Evolutionary conservation across 2,113 vertebrate genomes (phyloP).

Genomic region (Oncorhynchus clarkii): DNA sequence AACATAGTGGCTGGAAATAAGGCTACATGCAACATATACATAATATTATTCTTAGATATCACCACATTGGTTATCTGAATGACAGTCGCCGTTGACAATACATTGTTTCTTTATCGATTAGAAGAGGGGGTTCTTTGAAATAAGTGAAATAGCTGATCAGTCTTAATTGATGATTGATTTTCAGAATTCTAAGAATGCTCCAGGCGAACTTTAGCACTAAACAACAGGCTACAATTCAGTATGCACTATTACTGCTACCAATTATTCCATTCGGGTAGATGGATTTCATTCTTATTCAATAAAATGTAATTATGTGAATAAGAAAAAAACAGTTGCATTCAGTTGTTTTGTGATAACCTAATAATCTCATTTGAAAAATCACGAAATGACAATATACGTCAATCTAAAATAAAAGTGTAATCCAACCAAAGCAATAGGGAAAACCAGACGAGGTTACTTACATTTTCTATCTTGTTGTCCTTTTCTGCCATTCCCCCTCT

Average conservation of each 20-base stretch:
- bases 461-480: background rate
- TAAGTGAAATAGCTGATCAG: background rate
- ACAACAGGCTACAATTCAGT: no score
- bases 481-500: slow-evolving; percentile 57
- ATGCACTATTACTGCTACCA: no score
- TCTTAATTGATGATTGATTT: no score
- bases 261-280: no score
- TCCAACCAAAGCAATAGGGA: background rate
- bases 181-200: no score
- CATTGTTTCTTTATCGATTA: background rate
- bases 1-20: background rate
- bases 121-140: background rate
- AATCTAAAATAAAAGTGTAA: background rate
- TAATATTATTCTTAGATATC: background rate
- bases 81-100: background rate
- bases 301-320: no score
- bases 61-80: background rate
- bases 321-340: no score
- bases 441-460: background rate
- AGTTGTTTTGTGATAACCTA: no score
- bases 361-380: no score
- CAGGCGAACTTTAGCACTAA: no score
- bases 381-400: background rate
- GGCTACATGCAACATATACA: background rate
- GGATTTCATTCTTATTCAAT: no score